These are phyloP conservation scores for Lasius fuliginosus DNA, from an alignment of 2,888 invertebrate genomes.

Conservation along the genomic window DNA sequence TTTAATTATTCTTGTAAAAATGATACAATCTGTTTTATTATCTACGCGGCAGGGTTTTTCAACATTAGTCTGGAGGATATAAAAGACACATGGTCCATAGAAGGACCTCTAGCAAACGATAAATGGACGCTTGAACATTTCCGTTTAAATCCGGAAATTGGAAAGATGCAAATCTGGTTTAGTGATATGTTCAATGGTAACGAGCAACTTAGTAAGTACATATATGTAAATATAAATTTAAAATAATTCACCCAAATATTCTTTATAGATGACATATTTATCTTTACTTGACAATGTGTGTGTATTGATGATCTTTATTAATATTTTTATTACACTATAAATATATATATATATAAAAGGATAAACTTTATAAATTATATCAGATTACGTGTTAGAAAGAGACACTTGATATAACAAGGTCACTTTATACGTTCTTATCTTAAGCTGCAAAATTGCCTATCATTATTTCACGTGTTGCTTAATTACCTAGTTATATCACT, in stretches of 20 bases:
- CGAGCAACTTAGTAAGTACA: slow-evolving; percentile 89
- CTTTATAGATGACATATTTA: neutral
- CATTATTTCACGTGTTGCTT: neutral
- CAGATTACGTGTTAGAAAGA: neutral
- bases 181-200: slow-evolving; percentile 89
- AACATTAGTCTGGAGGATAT: slow-evolving; percentile 82
- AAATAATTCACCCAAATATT: neutral
- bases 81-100: slow-evolving; percentile 77
- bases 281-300: neutral
- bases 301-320: neutral
- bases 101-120: slow-evolving; percentile 81
- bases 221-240: neutral
- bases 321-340: neutral
- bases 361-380: neutral
- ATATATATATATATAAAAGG: neutral
- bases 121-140: slow-evolving; percentile 87
- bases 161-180: slow-evolving; percentile 88
- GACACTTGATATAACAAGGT: neutral
- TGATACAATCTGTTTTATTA: neutral
- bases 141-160: slow-evolving; percentile 89
- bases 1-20: neutral
- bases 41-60: slow-evolving; percentile 78
- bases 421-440: neutral
- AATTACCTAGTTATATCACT: slow-evolving; percentile 31
- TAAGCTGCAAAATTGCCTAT: neutral